Percentiles rank a stretch among this genome's conserved stretches.
Conservation (phyloP, 92 coral and sea anemone species). For the Montipora capitata region DNA sequence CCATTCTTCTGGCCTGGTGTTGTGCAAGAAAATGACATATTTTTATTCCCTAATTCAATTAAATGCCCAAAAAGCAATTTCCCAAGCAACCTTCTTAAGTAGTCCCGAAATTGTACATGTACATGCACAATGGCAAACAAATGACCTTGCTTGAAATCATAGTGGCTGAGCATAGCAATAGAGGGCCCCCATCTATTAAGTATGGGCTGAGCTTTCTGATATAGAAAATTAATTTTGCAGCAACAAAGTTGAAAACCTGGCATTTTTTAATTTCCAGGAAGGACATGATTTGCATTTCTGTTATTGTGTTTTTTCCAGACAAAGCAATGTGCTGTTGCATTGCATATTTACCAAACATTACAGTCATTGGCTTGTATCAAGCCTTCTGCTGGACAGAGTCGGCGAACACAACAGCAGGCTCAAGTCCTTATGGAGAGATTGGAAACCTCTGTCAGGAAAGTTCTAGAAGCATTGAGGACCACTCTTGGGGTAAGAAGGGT, state of each 20-base stretch:
- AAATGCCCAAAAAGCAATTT: no score
- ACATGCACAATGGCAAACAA: no score
- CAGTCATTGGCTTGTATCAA: conserved; percentile 54
- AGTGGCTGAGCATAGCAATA: no score
- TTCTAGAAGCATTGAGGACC: conserved; percentile 63
- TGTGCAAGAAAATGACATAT: no score
- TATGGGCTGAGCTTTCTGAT: no score
- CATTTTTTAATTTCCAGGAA: neutral
- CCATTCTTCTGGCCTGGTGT: no score
- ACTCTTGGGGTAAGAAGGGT: conserved; percentile 71
- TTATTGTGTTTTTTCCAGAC: conserved; percentile 52
- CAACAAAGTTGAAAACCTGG: neutral
- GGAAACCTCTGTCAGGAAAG: conserved; percentile 62
- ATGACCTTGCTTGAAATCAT: no score
- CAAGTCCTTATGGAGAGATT: conserved; percentile 68
- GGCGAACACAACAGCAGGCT: conserved; percentile 68
- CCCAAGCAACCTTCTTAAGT: no score
- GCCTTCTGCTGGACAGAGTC: conserved; percentile 34
- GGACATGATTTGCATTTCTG: neutral
- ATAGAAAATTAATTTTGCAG: no score
- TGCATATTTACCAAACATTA: conserved; percentile 69
- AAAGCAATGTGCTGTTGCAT: conserved; percentile 74
- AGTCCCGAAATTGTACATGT: no score
- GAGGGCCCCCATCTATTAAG: no score
- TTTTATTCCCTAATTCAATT: no score